A percentile compares a stretch with the other conserved stretches of the same genome.
Conservation (phyloP, 2,888 invertebrate species). For the Bellardia bayeri region DNA sequence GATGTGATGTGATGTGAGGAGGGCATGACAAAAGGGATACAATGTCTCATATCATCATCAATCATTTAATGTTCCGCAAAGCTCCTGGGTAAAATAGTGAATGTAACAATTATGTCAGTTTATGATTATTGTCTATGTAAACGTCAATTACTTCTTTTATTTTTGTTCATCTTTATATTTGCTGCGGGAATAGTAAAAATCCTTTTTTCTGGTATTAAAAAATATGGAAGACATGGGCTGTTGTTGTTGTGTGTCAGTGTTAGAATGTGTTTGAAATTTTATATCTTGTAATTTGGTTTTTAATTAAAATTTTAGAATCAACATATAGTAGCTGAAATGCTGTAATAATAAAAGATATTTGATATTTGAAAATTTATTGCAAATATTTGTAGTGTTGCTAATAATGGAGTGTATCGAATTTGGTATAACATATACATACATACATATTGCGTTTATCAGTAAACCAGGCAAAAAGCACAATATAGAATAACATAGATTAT, state of each 20-base stretch:
- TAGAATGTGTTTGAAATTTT: neutral
- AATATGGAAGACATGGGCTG: neutral
- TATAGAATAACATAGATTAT: no score
- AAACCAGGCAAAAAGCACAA: no score
- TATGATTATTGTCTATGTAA: constrained; percentile 69
- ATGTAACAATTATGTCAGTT: constrained; percentile 63
- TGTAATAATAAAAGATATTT: neutral
- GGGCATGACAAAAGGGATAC: constrained; percentile 26
- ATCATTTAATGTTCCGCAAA: constrained; percentile 61
- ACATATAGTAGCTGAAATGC: neutral
- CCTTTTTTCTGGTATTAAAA: neutral
- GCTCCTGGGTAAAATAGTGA: constrained; percentile 54
- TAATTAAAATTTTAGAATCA: constrained; percentile 20
- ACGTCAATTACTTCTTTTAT: constrained; percentile 48
- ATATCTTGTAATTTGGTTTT: constrained; percentile 12
- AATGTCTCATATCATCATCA: constrained; percentile 63
- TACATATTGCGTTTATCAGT: no score
- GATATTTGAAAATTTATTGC: neutral
- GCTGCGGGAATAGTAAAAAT: constrained; percentile 20
- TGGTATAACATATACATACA: no score
- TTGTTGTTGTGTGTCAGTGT: neutral
- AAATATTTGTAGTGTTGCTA: neutral
- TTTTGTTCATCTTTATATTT: neutral
- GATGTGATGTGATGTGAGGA: neutral
- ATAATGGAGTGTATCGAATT: no score